Base-by-base conservation (phyloP, 2,113 vertebrate genomes). In the Tragelaphus imberbis region DNA sequence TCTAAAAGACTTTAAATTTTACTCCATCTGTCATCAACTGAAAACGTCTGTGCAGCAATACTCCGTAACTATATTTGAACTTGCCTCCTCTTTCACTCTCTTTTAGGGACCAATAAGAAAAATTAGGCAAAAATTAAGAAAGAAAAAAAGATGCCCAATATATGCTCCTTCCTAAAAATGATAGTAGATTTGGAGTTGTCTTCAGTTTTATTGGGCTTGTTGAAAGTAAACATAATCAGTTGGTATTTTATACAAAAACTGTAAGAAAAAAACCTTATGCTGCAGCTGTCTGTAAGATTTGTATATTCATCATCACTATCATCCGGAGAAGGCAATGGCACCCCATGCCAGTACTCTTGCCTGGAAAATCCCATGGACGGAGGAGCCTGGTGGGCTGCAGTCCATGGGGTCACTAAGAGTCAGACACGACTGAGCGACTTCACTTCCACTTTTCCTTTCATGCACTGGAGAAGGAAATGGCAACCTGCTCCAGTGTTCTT, bases 191-290 rank as follows among this genome's bases (percentile, higher is more conserved):
- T 97, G 33, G 16, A 59, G 8, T 23, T 95, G 15, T 61, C 4
- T 16, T 89, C 33, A 56, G 63, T 91, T 85, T 90, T 81, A 91
- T 5, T 96, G n/a, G 81, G 55, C 10, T 88, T 80, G 21, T 40
- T 95, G 12, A 51, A 95, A 94, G 68, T 93, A 95, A 95, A 90
- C 36, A 80, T 8, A 82, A 56, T 63, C 61, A 19, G 13, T 5
- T 88, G 81, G 16, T 80, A 71, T 79, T 81, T 81, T 90, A 87
- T 56, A 79, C 65, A 88, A 94, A 86, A 80, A 81, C 77, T 51
- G n/a, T 40, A 95, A 91, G 44, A 27, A 77, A 98, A 98, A 96
- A 97, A 91, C 21, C 81, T 63, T 90, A 65, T 36, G 27, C 63
- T 49, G 12, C 56, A 6, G 44, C 16, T 90, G 6, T 47, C 56